These are phyloP conservation scores for Dryobates pubescens DNA, from an alignment of 2,797 vertebrate species.

Conservation along the genomic window DNA sequence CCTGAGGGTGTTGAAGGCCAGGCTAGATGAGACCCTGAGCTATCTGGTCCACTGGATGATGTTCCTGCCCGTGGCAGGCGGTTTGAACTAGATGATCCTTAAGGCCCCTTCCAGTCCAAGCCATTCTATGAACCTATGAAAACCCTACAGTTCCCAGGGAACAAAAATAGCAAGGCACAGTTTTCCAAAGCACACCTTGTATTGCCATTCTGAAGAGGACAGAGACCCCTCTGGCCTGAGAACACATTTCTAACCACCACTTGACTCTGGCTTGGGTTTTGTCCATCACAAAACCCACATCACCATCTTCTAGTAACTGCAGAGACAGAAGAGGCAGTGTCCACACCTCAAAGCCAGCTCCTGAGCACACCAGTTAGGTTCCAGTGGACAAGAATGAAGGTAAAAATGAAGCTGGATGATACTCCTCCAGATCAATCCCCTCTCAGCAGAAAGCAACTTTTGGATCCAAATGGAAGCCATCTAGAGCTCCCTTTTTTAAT, in stretches of 20 bases:
- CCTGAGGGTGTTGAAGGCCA: no score
- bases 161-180: background rate
- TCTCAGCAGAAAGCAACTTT: background rate
- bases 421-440: rapidly evolving
- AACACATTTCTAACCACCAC: background rate
- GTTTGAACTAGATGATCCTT: no score
- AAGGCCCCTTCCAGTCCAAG: no score
- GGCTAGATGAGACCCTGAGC: no score
- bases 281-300: background rate
- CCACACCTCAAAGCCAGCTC: background rate
- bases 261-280: background rate
- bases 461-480: background rate
- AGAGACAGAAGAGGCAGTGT: no score
- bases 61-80: no score
- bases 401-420: background rate
- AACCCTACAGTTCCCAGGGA: background rate
- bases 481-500: background rate
- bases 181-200: background rate
- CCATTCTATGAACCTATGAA: background rate
- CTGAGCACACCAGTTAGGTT: background rate
- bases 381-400: background rate
- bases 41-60: no score
- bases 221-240: background rate
- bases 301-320: no score
- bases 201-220: no score